phyloP scores from a whole-genome alignment of 2,113 vertebrate species.

The Gambusia affinis region DNA sequence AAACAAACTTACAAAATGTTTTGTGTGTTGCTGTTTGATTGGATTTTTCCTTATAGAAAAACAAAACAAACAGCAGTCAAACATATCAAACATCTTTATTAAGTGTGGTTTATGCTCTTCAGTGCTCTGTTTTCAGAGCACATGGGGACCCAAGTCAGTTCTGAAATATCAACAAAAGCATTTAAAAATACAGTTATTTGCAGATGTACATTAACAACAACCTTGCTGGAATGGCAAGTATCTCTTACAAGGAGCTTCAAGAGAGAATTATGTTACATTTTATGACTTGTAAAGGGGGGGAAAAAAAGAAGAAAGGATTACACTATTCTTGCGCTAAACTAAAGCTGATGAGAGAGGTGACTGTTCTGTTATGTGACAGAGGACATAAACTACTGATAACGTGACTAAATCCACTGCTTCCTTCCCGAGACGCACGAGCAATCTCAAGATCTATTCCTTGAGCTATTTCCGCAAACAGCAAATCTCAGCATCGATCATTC shows the following conservation, averaged over 20 bases:
- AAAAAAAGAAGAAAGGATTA: neutral
- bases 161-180: conserved; percentile 48
- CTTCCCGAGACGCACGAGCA: conserved; percentile 8
- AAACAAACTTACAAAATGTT: conserved; percentile 18
- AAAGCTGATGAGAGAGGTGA: neutral
- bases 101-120: conserved; percentile 35
- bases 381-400: conserved; percentile 15
- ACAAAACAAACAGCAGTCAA: neutral
- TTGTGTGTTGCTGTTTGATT: neutral
- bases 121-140: conserved; percentile 15
- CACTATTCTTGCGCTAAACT: neutral
- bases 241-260: conserved; percentile 39
- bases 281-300: neutral
- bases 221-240: conserved; percentile 24
- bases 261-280: conserved; percentile 11
- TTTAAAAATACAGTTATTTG: conserved; percentile 68
- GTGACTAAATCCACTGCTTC: neutral
- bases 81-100: conserved; percentile 68
- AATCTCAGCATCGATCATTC: conserved; percentile 5
- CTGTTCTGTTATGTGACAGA: neutral
- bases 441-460: conserved; percentile 14
- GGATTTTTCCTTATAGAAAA: neutral
- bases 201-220: conserved; percentile 57
- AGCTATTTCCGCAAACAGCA: conserved; percentile 6
- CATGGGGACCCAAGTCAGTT: conserved; percentile 40